phyloP scores from a whole-genome alignment of 2,888 invertebrate species.

The Ichneumoninae sp. region DNA sequence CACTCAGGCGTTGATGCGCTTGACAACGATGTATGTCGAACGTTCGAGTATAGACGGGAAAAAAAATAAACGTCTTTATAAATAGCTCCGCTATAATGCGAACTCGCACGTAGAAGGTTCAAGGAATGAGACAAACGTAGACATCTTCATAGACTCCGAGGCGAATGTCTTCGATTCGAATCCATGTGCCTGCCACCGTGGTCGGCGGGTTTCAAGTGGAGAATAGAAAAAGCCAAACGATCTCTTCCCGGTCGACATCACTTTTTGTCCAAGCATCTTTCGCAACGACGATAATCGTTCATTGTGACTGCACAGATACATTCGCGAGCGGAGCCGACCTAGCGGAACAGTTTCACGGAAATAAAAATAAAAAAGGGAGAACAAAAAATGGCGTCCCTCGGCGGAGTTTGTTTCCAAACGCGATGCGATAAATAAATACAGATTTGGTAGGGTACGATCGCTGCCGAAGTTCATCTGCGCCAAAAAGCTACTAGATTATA shows the following conservation, averaged over 20 bases:
- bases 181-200: conserved; percentile 4
- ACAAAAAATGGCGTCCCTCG: conserved; percentile 23
- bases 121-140: conserved; percentile 27
- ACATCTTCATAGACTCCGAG: conserved; percentile 53
- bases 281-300: conserved; percentile 72
- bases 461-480: no score
- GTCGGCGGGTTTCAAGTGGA: conserved; percentile 19
- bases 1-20: conserved; percentile 31
- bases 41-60: conserved; percentile 33
- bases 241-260: conserved; percentile 46
- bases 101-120: not conserved
- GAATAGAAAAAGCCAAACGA: conserved; percentile 36
- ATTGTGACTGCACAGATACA: conserved; percentile 66
- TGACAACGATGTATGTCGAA: conserved; percentile 30
- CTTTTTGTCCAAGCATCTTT: conserved; percentile 71
- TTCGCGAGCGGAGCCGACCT: not conserved
- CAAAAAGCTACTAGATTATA: no score
- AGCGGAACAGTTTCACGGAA: conserved; percentile 10
- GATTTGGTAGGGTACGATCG: no score
- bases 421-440: conserved; percentile 59
- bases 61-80: conserved; percentile 49
- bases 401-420: conserved; percentile 17
- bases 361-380: conserved; percentile 16
- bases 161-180: conserved; percentile 15
- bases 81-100: conserved; percentile 19